A percentile compares a stretch with the other conserved stretches of the same genome.
Conservation (phyloP, 2,797 vertebrate species). For the Clarias laeviceps region DNA sequence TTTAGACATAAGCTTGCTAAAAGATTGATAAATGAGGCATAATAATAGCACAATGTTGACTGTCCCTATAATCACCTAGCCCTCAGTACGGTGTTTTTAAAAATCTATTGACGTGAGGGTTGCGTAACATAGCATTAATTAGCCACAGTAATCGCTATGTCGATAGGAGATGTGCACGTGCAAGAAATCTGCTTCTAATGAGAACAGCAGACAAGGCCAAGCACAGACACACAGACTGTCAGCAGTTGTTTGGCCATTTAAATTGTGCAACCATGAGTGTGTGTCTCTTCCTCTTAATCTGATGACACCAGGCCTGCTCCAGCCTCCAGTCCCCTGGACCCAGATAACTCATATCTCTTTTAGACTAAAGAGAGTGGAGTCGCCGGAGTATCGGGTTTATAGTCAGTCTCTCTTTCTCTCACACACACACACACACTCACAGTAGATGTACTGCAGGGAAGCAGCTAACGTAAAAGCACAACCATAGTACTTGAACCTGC, state of each 20-base stretch:
- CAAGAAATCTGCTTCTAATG: constrained; percentile 30
- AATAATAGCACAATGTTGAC: background rate
- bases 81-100: background rate
- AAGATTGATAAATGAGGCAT: background rate
- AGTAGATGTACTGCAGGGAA: constrained; percentile 9
- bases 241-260: constrained; percentile 26
- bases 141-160: background rate
- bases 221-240: constrained; percentile 30
- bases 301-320: constrained; percentile 39
- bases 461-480: constrained; percentile 26
- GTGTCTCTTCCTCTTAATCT: constrained; percentile 22
- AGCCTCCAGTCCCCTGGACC: constrained; percentile 13
- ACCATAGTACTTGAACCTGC: constrained; percentile 41
- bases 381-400: background rate
- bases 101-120: background rate
- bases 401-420: background rate
- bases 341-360: constrained; percentile 41
- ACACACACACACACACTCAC: background rate
- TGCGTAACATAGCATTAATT: background rate
- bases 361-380: constrained; percentile 14
- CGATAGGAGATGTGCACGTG: background rate
- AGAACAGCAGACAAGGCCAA: constrained; percentile 28
- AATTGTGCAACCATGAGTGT: constrained; percentile 15
- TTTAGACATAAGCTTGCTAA: background rate
- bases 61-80: background rate